Percentiles rank a stretch among this genome's conserved stretches.
Conservation (phyloP, 2,113 vertebrate species). For the Zootoca vivipara region DNA sequence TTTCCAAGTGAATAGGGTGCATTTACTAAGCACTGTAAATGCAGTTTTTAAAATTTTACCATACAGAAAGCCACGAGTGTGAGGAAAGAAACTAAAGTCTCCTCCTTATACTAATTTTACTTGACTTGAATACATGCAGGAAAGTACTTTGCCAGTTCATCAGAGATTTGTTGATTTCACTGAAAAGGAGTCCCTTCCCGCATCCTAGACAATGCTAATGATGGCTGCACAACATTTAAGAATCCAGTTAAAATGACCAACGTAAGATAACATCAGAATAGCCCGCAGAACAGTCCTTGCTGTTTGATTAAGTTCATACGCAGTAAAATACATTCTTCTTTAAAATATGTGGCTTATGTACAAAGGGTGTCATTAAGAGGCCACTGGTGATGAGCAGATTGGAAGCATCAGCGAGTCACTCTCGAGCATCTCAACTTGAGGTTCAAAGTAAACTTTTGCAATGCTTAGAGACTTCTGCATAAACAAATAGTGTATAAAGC, state of each 20-base stretch:
- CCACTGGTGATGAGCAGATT: constrained; percentile 63
- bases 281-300: constrained; percentile 81
- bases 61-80: constrained; percentile 56
- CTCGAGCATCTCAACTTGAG: constrained; percentile 72
- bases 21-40: neutral
- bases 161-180: constrained; percentile 53
- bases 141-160: constrained; percentile 58
- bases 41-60: constrained; percentile 53
- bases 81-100: constrained; percentile 51
- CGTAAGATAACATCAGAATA: constrained; percentile 74
- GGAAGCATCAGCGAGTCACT: constrained; percentile 69
- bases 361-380: constrained; percentile 67
- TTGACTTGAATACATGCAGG: constrained; percentile 63
- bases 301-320: constrained; percentile 82
- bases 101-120: constrained; percentile 71
- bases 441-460: constrained; percentile 79
- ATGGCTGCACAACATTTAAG: constrained; percentile 78
- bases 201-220: constrained; percentile 7
- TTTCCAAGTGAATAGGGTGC: constrained; percentile 50
- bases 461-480: constrained; percentile 77
- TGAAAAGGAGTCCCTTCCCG: constrained; percentile 45
- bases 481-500: constrained; percentile 78
- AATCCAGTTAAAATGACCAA: constrained; percentile 78
- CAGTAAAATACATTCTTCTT: constrained; percentile 84
- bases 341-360: constrained; percentile 78